Evolutionary conservation across 1,140 invertebrate genomes (phyloP).

Genomic region (Brachionus rubens): DNA sequence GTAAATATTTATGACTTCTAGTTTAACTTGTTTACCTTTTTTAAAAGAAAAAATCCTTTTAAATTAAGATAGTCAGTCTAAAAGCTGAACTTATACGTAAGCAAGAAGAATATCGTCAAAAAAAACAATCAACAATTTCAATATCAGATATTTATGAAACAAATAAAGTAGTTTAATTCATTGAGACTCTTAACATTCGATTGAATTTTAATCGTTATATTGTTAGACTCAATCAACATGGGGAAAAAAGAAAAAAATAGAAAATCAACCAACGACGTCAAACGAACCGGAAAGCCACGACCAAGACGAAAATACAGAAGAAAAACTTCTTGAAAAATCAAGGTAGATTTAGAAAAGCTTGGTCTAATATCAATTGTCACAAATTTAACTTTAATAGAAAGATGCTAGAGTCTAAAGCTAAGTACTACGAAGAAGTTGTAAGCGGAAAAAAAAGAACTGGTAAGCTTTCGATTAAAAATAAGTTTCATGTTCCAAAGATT

Average conservation of each 20-base stretch:
- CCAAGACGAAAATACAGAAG: background rate
- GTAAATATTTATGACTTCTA: background rate
- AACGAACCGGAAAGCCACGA: background rate
- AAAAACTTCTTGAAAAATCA: slow-evolving; percentile 22
- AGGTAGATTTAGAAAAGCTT: background rate
- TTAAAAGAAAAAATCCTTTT: too few species aligned
- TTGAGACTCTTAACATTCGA: background rate
- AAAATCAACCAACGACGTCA: background rate
- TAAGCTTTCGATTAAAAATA: too few species aligned
- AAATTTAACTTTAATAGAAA: background rate
- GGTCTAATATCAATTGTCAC: background rate
- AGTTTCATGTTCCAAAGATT: too few species aligned
- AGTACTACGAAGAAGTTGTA: slow-evolving; percentile 38
- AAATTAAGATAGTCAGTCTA: background rate
- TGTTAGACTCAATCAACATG: slow-evolving; percentile 29
- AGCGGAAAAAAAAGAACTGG: slow-evolving; percentile 31
- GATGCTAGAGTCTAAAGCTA: slow-evolving; percentile 39
- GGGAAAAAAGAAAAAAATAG: slow-evolving; percentile 38
- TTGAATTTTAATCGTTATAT: background rate
- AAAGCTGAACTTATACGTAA: slow-evolving; percentile 34
- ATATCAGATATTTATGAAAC: slow-evolving; percentile 12
- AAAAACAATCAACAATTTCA: background rate
- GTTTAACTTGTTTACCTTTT: background rate
- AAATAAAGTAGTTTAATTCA: background rate
- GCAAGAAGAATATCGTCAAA: slow-evolving; percentile 28